Evolutionary conservation across 23 tunicate genomes (phyloP), one percentile per base, ranked within the genome.

Genomic region (Corella eumyota): DNA sequence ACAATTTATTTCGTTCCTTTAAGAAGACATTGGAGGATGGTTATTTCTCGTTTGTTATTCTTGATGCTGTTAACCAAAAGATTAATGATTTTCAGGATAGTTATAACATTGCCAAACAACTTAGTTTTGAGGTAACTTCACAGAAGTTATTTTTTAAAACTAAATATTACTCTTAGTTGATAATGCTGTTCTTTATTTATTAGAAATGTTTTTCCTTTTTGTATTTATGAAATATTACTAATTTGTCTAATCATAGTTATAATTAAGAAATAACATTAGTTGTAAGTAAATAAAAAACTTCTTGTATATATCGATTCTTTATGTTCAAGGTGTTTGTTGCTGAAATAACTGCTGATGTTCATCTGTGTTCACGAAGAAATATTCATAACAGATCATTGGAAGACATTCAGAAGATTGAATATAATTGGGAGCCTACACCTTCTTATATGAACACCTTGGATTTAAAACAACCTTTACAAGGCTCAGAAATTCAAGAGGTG

Each of bases 121-220:
- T n/a, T 11, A 74, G 80, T 19, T 86, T 86, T 61, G 95, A 73
- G 67, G 95, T 77, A n/a, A n/a, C n/a, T n/a, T n/a, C n/a, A n/a
- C n/a, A n/a, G n/a, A n/a, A 57, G 70, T 67, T 17, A 13, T 60
- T 64, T 44, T 13, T 11, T 11, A 13, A 44, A 13, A 44, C 17
- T 17, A 44, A n/a, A n/a, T n/a, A 11, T 44, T 44, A 44, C 17
- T 17, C 17, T 44, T 11, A 11, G 15, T 44, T 44, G 13, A 11
- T 44, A 44, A 11, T 44, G 13, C 49, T 11, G 17, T 44, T 44
- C 49, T 44, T 44, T 44, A 13, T 44, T 44, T 44, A 13, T 44
- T 44, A 44, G 17, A 13, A 13, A 44, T 44, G 17, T 44, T 44
- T 44, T 44, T 44, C 17, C 13, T 13, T 44, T 13, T 13, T 13